Evolutionary conservation across 2,113 vertebrate genomes (phyloP).

Genomic region (Gavialis gangeticus): DNA sequence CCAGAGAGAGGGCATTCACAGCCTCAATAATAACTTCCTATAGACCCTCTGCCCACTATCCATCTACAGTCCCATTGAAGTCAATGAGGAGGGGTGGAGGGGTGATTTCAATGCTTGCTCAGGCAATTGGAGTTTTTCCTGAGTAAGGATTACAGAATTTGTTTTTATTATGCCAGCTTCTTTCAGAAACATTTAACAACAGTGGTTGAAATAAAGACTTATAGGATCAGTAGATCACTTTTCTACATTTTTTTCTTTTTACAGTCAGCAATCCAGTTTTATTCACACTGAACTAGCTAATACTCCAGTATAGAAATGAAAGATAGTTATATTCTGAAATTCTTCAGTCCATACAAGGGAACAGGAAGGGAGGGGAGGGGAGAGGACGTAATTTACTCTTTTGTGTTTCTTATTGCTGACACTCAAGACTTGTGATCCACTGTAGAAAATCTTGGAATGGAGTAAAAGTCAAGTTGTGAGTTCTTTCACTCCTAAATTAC

Average conservation of each 20-base stretch:
- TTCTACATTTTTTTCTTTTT: neutral
- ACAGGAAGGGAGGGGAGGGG: neutral
- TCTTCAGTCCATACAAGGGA: neutral
- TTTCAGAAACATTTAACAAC: neutral
- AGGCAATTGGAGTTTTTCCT: neutral
- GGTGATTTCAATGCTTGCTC: neutral
- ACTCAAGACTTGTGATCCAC: neutral
- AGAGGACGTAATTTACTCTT: neutral
- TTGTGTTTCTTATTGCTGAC: neutral
- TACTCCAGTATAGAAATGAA: neutral
- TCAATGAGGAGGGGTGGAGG: neutral
- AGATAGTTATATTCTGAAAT: fast-evolving
- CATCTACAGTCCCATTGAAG: neutral
- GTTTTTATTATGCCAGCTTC: neutral
- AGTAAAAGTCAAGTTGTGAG: neutral
- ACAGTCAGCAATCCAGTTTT: neutral
- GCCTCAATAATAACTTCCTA: neutral
- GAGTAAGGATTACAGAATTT: neutral
- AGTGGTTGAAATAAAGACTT: neutral
- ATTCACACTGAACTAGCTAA: neutral
- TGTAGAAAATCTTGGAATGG: neutral
- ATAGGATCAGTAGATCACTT: neutral
- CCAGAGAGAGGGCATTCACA: neutral
- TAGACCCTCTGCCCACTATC: neutral
- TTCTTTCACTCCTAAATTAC: neutral